A percentile compares a stretch with the other conserved stretches of the same genome.
These are phyloP conservation scores for Orchesella cincta DNA, from an alignment of 1,140 invertebrate genomes.

Conservation along the genomic window DNA sequence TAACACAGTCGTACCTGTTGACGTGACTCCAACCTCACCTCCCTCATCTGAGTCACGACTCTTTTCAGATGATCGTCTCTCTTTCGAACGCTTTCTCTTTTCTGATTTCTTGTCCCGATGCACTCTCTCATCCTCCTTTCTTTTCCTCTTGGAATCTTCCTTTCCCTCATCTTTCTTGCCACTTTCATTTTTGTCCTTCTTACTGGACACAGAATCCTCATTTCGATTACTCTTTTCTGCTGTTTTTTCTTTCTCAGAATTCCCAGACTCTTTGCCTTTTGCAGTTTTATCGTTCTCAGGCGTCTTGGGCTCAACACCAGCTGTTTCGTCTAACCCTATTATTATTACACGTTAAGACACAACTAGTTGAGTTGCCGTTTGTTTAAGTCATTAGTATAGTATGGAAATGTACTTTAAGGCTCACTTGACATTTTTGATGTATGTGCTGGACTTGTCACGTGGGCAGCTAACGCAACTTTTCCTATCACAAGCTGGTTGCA, in stretches of 20 bases:
- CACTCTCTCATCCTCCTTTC: background rate
- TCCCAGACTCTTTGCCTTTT: background rate
- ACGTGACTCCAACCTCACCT: slow-evolving; percentile 23
- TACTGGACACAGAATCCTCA: slow-evolving; percentile 9
- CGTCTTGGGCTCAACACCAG: no score
- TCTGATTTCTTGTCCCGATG: background rate
- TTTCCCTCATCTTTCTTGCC: slow-evolving; percentile 4
- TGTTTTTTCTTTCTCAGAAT: background rate
- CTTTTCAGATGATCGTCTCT: background rate
- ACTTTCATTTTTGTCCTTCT: slow-evolving; percentile 7
- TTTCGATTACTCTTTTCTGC: slow-evolving; percentile 6
- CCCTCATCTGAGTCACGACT: background rate
- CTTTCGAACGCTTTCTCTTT: slow-evolving; percentile 1
- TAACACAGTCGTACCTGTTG: slow-evolving; percentile 27
- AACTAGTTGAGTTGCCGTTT: no score
- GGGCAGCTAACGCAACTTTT: slow-evolving; percentile 34
- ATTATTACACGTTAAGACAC: no score
- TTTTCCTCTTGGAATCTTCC: background rate
- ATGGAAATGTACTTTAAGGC: no score
- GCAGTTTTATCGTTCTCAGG: background rate
- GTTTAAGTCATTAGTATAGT: no score
- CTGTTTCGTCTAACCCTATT: no score
- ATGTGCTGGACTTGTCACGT: slow-evolving; percentile 38
- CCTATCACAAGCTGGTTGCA: slow-evolving; percentile 36
- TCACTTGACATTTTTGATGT: slow-evolving; percentile 33